Evolutionary conservation across 2,888 invertebrate species (phyloP), one percentile per base, ranked within the genome.

Genomic region (Sminthurides aquaticus): DNA sequence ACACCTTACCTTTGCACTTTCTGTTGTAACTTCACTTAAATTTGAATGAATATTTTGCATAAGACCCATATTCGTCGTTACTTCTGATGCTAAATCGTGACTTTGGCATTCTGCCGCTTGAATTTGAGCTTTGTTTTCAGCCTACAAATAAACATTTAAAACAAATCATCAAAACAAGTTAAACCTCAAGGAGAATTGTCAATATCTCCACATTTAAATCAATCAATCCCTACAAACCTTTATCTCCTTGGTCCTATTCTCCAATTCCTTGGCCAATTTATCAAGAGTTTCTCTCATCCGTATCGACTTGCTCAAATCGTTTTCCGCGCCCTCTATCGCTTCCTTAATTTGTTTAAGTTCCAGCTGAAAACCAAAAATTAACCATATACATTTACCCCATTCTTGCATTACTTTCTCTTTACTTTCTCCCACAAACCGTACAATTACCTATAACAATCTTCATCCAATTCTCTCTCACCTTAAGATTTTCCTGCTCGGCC

Each of bases 1-100:
- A n/a, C n/a, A n/a, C 29, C 18, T 49, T 66, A 71, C 73, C 66
- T 69, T 62, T 29, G 69, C 64, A 54, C 70, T 71, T 54, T 72
- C 72, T 22, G 59, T 68, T 25, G 73, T 69, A 18, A 71, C 68
- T 56, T 68, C 65, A 54, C 65, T 67, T 15, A 74, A 57, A 58
- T 69, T 70, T 18, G 57, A 15, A 61, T 74, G 71, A 24, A 74
- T 68, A 61, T 68, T 66, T 64, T 74, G 69, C 74, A 74, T 74
- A 58, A 69, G 62, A 2, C 64, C 68, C 69, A 74, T 71, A 60
- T 73, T 74, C n/a, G 64, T 58, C 1, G 70, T 62, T 8, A 73
- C 74, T 64, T 73, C 72, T 20, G 57, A 55, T 20, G 74, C 72
- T 55, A 74, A 49, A 43, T 71, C 49, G 57, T 71, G 69, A 11